Percentiles rank a stretch among this genome's conserved stretches.
Conservation (phyloP, 2,113 vertebrate genomes). For the Gopherus flavomarginatus region DNA sequence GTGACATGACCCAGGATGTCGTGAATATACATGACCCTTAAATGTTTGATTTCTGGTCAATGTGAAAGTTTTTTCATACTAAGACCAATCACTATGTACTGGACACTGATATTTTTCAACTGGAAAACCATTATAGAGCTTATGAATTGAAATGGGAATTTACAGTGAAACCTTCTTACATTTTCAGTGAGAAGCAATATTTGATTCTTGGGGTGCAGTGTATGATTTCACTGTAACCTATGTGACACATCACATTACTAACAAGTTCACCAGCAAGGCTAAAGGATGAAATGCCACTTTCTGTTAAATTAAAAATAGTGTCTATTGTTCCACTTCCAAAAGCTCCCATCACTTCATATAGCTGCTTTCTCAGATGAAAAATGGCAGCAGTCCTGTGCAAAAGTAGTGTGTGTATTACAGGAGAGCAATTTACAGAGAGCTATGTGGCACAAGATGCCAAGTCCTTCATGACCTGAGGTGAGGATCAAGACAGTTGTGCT, state of each 20-base stretch:
- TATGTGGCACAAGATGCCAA: constrained; percentile 8
- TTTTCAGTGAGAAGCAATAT: constrained; percentile 48
- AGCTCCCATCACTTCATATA: constrained; percentile 36
- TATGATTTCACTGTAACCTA: constrained; percentile 50
- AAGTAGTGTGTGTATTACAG: constrained; percentile 26
- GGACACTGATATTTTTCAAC: constrained; percentile 2
- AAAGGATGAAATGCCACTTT: constrained; percentile 49
- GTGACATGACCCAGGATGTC: not conserved
- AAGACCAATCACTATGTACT: constrained; percentile 1
- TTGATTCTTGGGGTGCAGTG: constrained; percentile 47
- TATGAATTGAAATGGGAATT: constrained; percentile 54
- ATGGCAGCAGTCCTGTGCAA: not conserved
- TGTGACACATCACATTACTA: constrained; percentile 38
- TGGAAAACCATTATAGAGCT: not conserved
- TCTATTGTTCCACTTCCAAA: constrained; percentile 16
- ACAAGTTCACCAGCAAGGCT: constrained; percentile 41
- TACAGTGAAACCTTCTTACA: constrained; percentile 34
- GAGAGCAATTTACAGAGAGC: constrained; percentile 49
- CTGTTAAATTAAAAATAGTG: constrained; percentile 55
- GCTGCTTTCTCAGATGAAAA: constrained; percentile 52
- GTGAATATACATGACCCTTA: not conserved
- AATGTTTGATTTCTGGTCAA: not conserved
- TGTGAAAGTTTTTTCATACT: not conserved
- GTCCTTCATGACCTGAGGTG: not conserved
- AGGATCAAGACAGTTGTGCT: not conserved